Conservation (phyloP, 2,888 invertebrate genomes). For the Petrophora chlorosata region DNA sequence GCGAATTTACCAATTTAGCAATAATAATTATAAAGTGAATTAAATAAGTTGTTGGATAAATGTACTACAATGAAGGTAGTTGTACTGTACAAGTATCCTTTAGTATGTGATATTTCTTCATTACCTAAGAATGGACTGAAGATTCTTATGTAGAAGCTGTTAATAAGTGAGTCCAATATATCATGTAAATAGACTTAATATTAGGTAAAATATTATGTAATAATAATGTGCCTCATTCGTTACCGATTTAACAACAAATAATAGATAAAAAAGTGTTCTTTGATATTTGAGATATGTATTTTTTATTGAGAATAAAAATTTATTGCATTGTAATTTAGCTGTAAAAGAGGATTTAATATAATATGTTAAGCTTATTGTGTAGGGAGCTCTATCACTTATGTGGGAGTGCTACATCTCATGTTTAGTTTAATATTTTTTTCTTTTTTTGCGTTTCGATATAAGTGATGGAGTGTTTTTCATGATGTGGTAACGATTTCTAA, state of each 20-base stretch:
- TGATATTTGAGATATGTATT: constrained; percentile 80
- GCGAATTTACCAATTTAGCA: too few species aligned
- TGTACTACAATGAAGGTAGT: not conserved
- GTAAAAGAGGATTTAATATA: constrained; percentile 79
- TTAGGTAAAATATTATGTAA: constrained; percentile 51
- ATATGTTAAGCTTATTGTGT: constrained; percentile 78
- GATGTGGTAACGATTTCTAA: constrained; percentile 22
- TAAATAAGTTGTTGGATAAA: not conserved
- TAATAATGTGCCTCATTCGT: constrained; percentile 80
- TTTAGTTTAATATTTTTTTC: constrained; percentile 34
- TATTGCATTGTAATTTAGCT: constrained; percentile 79
- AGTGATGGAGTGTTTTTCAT: constrained; percentile 15
- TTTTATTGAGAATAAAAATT: constrained; percentile 73
- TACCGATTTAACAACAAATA: constrained; percentile 74
- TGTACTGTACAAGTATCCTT: constrained; percentile 44
- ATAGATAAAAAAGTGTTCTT: constrained; percentile 69
- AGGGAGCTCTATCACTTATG: constrained; percentile 64
- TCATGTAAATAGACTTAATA: constrained; percentile 45
- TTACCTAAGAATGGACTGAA: constrained; percentile 50
- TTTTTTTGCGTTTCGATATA: constrained; percentile 33
- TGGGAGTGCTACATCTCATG: constrained; percentile 35
- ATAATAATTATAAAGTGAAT: too few species aligned
- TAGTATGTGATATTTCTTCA: constrained; percentile 19
- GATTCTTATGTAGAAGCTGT: constrained; percentile 44
- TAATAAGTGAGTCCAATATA: constrained; percentile 54